Evolutionary conservation across 2,113 vertebrate genomes (phyloP), one percentile per base, ranked within the genome.

Genomic region (Catharus bicknelli): DNA sequence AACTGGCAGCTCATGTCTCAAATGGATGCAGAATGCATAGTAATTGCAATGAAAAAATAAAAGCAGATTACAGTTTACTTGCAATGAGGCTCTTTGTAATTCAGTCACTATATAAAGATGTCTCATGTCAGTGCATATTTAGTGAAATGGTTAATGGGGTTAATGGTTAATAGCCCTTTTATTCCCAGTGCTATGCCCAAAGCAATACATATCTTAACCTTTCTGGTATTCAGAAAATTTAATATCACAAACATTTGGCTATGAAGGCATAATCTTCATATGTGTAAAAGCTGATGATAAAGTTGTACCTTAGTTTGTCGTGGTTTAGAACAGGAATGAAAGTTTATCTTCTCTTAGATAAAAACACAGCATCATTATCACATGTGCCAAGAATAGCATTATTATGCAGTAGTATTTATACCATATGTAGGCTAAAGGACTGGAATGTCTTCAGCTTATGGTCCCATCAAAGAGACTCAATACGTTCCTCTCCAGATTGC

Each of bases 21-120:
- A 58, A 88, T 50, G 51, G 57, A 86, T 57, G 51, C 38, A 90
- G 82, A 88, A 90, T 61, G 21, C 67, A 45, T 51, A 21, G 27
- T 64, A 90, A 73, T 59, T 10, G 2, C 23, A 54, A 55, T 55
- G 5, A 23, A 59, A 50, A 85, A 61, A 69, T 38, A 13, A 27
- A 36, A 57, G 18, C 18, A 64, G 42, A 20, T 29, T 62, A 5
- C 4, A 34, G 29, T 81, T 90, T 88, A n/a, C 40, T 90, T 90
- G 38, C 29, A 88, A 8, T 66, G 57, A 88, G 32, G 4, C 29
- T 92, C 15, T 83, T 90, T 86, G 57, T 63, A 86, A n/a, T 81
- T 70, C 83, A 86, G 34, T 77, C 61, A 90, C 64, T 92, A 74
- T 81, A 78, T 92, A 89, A 92, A 88, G 68, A 88, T 93, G 94